A percentile compares a stretch with the other conserved stretches of the same genome.
Evolutionary conservation across 1,140 invertebrate genomes (phyloP).

Genomic region (Frieseomelitta varia): DNA sequence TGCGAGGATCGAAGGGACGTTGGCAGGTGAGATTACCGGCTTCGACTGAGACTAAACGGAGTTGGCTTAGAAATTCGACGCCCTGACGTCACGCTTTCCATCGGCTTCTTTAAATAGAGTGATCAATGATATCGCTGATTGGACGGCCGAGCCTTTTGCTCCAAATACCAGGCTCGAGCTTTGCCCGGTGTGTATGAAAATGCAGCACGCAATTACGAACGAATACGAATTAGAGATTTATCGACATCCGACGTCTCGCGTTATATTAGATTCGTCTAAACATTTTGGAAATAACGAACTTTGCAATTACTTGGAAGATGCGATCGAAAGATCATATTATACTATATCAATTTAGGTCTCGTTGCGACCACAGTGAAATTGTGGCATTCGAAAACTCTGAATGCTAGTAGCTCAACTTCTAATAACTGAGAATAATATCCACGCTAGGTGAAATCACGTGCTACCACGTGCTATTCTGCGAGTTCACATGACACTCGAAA

Average conservation of each 20-base stretch:
- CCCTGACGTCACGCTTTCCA: conserved; percentile 60
- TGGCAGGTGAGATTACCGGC: conserved; percentile 61
- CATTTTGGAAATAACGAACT: no score
- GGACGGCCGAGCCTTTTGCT: conserved; percentile 37
- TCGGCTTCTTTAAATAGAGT: conserved; percentile 64
- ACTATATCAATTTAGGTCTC: no score
- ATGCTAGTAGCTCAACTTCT: no score
- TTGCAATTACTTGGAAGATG: no score
- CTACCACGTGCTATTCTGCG: no score
- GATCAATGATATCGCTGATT: conserved; percentile 62
- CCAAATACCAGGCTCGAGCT: neutral
- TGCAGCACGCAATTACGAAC: neutral
- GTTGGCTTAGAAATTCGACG: conserved; percentile 66
- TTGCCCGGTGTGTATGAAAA: neutral
- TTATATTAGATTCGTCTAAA: no score
- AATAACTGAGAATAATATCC: no score
- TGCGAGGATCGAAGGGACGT: neutral
- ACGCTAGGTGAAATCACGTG: no score
- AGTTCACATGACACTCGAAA: no score
- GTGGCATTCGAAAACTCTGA: no score
- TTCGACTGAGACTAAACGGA: conserved; percentile 39
- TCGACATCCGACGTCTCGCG: neutral
- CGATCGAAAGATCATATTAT: no score
- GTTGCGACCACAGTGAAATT: no score
- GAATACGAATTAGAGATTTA: neutral